Conservation (phyloP, 64 coral and sea anemone species). For the Montipora foliosa region DNA sequence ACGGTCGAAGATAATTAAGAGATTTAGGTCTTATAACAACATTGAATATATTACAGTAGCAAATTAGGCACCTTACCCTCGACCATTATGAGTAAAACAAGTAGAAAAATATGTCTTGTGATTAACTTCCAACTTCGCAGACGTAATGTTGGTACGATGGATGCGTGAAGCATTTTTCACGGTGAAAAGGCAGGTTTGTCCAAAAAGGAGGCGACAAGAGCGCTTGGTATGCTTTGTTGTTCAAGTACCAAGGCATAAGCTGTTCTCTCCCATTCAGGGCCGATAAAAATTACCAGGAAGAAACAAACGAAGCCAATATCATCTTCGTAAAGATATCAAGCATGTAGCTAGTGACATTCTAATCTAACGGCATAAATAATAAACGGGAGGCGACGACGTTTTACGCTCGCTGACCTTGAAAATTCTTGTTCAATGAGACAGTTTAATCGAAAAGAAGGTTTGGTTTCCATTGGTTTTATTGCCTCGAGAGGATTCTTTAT, state of each 20-base stretch:
- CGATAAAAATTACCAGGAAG: not conserved
- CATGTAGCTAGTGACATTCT: not conserved
- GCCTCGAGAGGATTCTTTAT: not conserved
- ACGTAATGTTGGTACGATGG: not conserved
- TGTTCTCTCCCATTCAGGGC: not conserved
- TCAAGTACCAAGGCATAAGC: not conserved
- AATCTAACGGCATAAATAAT: slow-evolving; percentile 21
- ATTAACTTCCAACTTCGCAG: not conserved
- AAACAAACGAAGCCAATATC: not conserved
- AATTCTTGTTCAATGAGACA: slow-evolving; percentile 15
- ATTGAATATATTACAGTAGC: not conserved
- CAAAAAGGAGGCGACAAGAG: not conserved
- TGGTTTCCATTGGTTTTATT: not conserved
- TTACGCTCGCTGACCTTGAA: not conserved
- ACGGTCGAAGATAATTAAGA: not conserved
- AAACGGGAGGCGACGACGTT: not conserved
- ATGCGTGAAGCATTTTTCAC: not conserved
- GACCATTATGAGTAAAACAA: not conserved
- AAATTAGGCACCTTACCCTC: slow-evolving; percentile 28
- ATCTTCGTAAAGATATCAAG: not conserved
- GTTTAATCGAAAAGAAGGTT: not conserved
- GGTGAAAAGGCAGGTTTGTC: not conserved
- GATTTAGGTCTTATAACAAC: not conserved
- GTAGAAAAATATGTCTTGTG: not conserved
- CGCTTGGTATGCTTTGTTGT: not conserved